Evolutionary conservation across 92 coral and sea anemone species (phyloP), one percentile per base, ranked within the genome.

Genomic region (Anthopleura xanthogrammica): DNA sequence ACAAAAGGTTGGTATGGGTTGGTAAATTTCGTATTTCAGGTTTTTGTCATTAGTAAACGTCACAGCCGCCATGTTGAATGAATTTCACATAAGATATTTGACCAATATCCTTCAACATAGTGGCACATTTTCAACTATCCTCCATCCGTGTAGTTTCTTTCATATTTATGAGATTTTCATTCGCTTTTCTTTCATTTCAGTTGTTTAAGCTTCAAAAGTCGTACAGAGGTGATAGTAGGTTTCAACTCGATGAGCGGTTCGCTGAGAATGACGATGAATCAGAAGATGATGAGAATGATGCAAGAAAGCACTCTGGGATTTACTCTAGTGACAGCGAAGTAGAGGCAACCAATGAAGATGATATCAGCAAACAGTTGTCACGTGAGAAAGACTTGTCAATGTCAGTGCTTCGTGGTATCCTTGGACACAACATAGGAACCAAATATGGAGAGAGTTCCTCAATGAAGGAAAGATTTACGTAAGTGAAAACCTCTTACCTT

Each of bases 191-290:
- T 80, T 78, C 14, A 60, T n/a, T 65, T 54, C 80, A 96, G 99
- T 86, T 97, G 65, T 92, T 94, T 80, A 92, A 89, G 83, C 90
- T 97, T 42, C 99, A 97, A 86, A 91, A 88, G 82, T 83, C 94
- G 40, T 94, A 88, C 78, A 91, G 94, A 12, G 94, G 98, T 50
- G 99, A 97, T 82, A 81, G 86, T 60, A 75, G 99, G 73, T 97
- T 97, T 77, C 90, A 94, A 76, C 90, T 97, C 80, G 98, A 97
- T 60, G 77, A 90, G 65, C 87, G 95, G 71, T 97, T 97, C 56
- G 83, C 90, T 81, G 99, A 94, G 62, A 92, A 94, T 79, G 98
- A 97, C 75, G 91, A 88, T 42, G 93, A 92, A 12, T 57, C 88
- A 12, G 82, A 79, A 12, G 83, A 76, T 74, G 77, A 86, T 39